Evolutionary conservation across 1,140 invertebrate genomes (phyloP), one percentile per base, ranked within the genome.

Genomic region (Leptestheria dahalacensis): DNA sequence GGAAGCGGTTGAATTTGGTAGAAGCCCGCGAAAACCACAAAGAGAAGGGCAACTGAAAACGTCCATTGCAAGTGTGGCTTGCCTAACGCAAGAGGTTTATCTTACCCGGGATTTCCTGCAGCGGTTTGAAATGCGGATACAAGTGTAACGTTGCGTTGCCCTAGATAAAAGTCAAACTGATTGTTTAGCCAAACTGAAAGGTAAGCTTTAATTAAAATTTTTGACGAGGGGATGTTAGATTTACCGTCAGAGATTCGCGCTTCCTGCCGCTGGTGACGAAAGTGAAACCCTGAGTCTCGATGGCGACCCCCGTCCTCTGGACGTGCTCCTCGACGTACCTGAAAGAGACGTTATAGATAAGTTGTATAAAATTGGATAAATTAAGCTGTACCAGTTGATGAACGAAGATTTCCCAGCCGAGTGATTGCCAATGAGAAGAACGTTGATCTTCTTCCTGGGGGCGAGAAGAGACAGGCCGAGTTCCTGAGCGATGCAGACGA

Each of bases 401-500:
- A 81, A 81, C 1, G 77, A 78, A 53, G 78, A 79, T 68, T 82
- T 82, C 11, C 80, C 80, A 54, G 79, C 79, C 21, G 79, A 81
- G 66, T 82, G 80, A 66, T 82, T 82, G 2, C 80, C 80, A 62
- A 81, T 77, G 3, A 81, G 65, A 11, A 81, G 68, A 24, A 81
- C 74, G 29, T 72, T 76, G 48, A 81, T 78, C 67, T 81, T 82
- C 62, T 80, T 79, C 48, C 78, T 71, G 11, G 79, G 80, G 20
- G 77, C 73, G 33, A 78, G 67, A 25, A 81, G 64, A 24, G 70
- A 69, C 18, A 78, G 61, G 55, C 72, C 73, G 6, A 81, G 63
- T 60, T 71, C 69, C 50, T 77, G 70, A 12, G 74, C 78, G 60
- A 80, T 74, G 60, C 72, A 73, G 23, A 78, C 69, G 48, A 81